Evolutionary conservation across 2,113 vertebrate species (phyloP), one percentile per base, ranked within the genome.

Genomic region (Cynoglossus semilaevis): DNA sequence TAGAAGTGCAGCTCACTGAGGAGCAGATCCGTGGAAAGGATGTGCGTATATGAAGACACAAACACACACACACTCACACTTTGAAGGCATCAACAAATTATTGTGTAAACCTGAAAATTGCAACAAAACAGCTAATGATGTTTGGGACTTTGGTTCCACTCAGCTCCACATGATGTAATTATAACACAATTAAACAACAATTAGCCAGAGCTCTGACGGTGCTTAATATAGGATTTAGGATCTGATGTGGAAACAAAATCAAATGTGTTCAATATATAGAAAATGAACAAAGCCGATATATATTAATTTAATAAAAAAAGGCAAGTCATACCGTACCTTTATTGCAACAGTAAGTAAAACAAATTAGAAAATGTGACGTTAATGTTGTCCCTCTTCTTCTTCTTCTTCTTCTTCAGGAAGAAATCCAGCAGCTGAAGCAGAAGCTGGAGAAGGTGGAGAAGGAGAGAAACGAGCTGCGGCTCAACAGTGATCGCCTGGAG

Each of bases 1-100:
- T 99, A 3, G 91, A 97, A 82, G 94, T 97, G 46, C 95, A 98
- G 86, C 93, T 98, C 58, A 96, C 94, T 0, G 96, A 99, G 80
- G 95, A 98, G 55, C 96, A 98, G 91, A 96, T 98, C 80, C 92
- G 94, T 0, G 94, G 91, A 74, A 98, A 93, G 81, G 95, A 98
- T 52, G 96, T 98, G 83, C 51, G 95, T 91, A 60, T 8, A 13
- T 1, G 42, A 34, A 52, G 36, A 54, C 18, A 53, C 15, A 48
- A 38, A 29, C 19, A 34, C 42, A 16, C 43, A 51, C 44, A 43
- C 41, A 47, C 22, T 22, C 46, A 49, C 16, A 45, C 16, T 15
- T 7, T 43, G 8, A 14, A 7, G 7, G 42, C 14, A 15, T n/a
- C n/a, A n/a, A n/a, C 14, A 6, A 14, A 43, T 43, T 13, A 43